Percentiles rank a stretch among this genome's conserved stretches.
phyloP scores from a whole-genome alignment of 2,113 vertebrate genomes.

The Ctenomys sociabilis region DNA sequence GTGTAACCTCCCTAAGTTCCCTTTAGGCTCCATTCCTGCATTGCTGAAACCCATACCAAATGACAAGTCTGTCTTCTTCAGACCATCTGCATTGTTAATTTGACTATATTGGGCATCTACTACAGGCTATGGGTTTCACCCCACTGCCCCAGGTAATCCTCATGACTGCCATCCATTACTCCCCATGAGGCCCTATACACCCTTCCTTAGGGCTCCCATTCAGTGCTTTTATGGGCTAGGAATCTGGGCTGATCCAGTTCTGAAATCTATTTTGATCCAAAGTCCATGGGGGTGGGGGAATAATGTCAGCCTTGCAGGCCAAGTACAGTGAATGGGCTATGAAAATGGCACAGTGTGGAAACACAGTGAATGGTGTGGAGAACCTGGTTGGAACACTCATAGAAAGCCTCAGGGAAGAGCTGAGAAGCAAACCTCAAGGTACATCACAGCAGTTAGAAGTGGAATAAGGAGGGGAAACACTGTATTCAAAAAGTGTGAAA shows the following conservation, averaged over 20 bases:
- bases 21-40: not conserved
- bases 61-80: not conserved
- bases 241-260: not conserved
- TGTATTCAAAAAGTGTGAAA: not conserved
- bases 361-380: not conserved
- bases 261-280: not conserved
- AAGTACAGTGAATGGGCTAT: not conserved
- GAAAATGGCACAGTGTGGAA: not conserved
- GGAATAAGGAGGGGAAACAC: not conserved
- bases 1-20: not conserved
- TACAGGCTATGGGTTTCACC: not conserved
- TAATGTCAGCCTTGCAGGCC: not conserved
- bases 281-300: not conserved
- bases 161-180: not conserved
- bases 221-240: not conserved
- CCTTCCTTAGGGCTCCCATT: not conserved
- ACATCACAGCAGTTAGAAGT: not conserved
- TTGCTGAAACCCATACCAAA: not conserved
- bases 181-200: not conserved
- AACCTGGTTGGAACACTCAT: not conserved
- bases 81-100: not conserved
- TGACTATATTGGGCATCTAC: not conserved
- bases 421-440: not conserved
- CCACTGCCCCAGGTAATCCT: not conserved
- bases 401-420: not conserved